Conservation (phyloP, 2,888 invertebrate genomes). For the Thumatha senex region DNA sequence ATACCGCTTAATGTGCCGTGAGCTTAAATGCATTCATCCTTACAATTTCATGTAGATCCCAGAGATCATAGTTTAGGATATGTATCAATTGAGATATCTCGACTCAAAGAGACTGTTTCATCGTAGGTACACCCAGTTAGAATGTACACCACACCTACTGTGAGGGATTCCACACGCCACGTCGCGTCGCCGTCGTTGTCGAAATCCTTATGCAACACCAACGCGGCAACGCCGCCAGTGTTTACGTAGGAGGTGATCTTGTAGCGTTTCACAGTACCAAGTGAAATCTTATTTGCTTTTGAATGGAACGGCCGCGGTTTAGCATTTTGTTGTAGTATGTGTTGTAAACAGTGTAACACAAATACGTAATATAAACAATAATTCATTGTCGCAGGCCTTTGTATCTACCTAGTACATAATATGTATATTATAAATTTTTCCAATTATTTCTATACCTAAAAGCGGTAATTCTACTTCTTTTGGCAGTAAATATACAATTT, state of each 20-base stretch:
- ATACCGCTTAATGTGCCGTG: too few relatives aligned
- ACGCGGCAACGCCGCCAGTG: too few relatives aligned
- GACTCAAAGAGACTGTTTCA: not conserved
- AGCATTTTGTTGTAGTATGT: too few relatives aligned
- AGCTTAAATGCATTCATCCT: too few relatives aligned
- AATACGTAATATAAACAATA: constrained; percentile 1
- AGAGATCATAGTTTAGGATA: too few relatives aligned
- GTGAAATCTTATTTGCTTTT: not conserved
- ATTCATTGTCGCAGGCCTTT: constrained; percentile 14
- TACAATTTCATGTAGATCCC: too few relatives aligned
- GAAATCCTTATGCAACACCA: not conserved
- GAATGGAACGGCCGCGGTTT: not conserved
- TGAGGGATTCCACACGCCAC: not conserved
- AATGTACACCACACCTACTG: too few relatives aligned
- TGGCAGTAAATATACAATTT: constrained; percentile 24
- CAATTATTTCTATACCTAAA: constrained; percentile 16
- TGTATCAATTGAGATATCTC: not conserved
- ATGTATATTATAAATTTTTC: constrained; percentile 14
- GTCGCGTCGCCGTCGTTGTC: not conserved
- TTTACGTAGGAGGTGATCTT: not conserved
- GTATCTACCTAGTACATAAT: constrained; percentile 2
- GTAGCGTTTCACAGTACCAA: not conserved
- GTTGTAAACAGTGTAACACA: not conserved
- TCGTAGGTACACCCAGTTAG: too few relatives aligned
- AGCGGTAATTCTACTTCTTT: constrained; percentile 22